phyloP scores from a whole-genome alignment of 1,140 invertebrate species.

The Procambarus clarkii region DNA sequence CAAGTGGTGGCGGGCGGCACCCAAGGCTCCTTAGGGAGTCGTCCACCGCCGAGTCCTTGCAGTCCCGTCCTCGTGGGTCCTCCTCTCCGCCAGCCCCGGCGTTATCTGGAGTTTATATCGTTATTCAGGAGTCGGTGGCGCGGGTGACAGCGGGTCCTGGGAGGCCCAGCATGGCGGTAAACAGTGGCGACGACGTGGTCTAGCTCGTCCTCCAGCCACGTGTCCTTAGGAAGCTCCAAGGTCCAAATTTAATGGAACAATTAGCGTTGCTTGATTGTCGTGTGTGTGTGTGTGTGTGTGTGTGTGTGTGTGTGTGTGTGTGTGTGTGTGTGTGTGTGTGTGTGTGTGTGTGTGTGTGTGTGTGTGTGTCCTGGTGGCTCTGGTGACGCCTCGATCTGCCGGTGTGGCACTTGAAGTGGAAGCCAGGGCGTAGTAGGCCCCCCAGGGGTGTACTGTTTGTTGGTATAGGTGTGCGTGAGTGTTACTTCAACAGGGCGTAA shows the following conservation, averaged over 20 bases:
- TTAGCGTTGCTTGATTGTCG: no score
- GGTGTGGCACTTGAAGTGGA: no score
- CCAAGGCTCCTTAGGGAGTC: neutral
- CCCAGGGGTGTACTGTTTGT: slow-evolving; percentile 30
- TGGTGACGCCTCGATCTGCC: no score
- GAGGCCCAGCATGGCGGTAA: neutral
- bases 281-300: no score
- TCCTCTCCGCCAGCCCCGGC: neutral
- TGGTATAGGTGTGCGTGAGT: slow-evolving; percentile 29
- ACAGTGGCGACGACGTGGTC: neutral
- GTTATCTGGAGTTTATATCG: neutral
- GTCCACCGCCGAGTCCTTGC: neutral
- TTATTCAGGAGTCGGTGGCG: neutral
- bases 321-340: no score
- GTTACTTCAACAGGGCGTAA: slow-evolving; percentile 23
- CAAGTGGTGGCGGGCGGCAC: neutral
- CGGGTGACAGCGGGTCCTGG: slow-evolving; percentile 12
- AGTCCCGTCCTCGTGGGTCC: no score
- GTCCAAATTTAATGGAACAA: no score
- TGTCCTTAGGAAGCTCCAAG: no score
- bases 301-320: no score
- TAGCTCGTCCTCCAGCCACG: neutral
- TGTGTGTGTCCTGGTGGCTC: no score
- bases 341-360: no score
- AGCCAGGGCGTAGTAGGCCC: neutral